Evolutionary conservation across 2,888 invertebrate species (phyloP).

Genomic region (Lepidocyrtinus sp.): DNA sequence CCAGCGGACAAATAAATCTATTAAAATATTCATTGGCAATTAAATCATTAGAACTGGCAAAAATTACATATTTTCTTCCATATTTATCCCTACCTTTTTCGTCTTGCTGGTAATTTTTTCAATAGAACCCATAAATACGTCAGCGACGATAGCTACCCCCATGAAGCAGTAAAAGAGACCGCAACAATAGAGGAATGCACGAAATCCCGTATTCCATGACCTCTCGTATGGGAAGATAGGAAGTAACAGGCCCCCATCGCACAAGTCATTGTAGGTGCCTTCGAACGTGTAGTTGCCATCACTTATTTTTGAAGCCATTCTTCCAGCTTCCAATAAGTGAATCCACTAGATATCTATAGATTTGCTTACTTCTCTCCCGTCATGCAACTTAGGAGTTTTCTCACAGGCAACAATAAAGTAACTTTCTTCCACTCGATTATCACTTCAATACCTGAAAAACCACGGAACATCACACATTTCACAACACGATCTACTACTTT

Average conservation of each 20-base stretch:
- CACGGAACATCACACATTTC: no score
- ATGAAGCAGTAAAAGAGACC: constrained; percentile 76
- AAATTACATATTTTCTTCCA: neutral
- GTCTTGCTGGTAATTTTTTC: constrained; percentile 76
- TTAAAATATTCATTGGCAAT: neutral
- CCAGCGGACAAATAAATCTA: constrained; percentile 68
- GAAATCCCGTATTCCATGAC: constrained; percentile 73
- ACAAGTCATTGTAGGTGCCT: constrained; percentile 33
- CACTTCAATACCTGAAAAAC: no score
- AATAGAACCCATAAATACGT: constrained; percentile 77
- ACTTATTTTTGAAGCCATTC: neutral
- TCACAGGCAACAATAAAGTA: no score
- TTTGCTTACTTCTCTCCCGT: no score
- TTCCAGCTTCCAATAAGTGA: no score
- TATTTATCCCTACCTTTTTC: constrained; percentile 71
- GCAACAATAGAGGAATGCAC: constrained; percentile 74
- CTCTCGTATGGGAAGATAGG: constrained; percentile 74
- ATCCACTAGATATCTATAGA: no score
- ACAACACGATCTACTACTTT: no score
- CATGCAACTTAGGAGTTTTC: no score
- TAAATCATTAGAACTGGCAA: neutral
- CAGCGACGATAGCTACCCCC: constrained; percentile 77
- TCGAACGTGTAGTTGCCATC: constrained; percentile 22
- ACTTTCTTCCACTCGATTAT: no score
- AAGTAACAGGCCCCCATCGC: constrained; percentile 72